Base-by-base conservation (phyloP, 2,888 invertebrate species). In the Halocaridina rubra region DNA sequence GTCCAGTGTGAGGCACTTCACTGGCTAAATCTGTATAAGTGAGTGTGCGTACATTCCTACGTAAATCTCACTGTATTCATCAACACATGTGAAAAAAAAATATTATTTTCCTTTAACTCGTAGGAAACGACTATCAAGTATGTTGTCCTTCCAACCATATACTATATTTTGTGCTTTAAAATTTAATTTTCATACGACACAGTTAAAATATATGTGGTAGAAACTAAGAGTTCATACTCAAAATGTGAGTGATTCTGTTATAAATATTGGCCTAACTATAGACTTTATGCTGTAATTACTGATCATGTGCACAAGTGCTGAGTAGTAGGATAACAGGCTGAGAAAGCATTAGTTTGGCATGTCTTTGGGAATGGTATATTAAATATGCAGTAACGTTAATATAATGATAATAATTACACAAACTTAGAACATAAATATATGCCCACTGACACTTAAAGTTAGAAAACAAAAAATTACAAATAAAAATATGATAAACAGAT, bases 361-460 rank as follows among this genome's bases (percentile, higher is more conserved):
- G 80, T 80, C 80, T 80, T 80, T 80, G 80, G 80, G 80, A 80
- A 80, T 80, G 80, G 80, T 80, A 80, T 32, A 80, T 61, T 74
- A 71, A 57, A 69, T 80, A 32, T 32, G 24, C 57, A 57, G 39
- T 80, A 24, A 72, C 59, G 53, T 59, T 30, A 32, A 53, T 46
- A 27, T 69, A 27, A 77, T 27, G 19, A 77, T 30, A 24, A 77
- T 61, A 24, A 22, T 29, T 30, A 72, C 71, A 80, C 27, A 71
- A 80, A 57, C 32, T 61, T 19, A 61, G 22, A 77, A 77, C 27
- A 77, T 22, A 27, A 19, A 69, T 29, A 69, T 69, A 69, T 69
- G 69, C 69, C 69, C 69, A 69, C 30, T 27, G 30, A 69, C 69
- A 69, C 69, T 69, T 69, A 30, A 29, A 69, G n/a, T 69, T 53